Evolutionary conservation across 2,113 vertebrate genomes (phyloP), one percentile per base, ranked within the genome.

Genomic region (Saccopteryx bilineata): DNA sequence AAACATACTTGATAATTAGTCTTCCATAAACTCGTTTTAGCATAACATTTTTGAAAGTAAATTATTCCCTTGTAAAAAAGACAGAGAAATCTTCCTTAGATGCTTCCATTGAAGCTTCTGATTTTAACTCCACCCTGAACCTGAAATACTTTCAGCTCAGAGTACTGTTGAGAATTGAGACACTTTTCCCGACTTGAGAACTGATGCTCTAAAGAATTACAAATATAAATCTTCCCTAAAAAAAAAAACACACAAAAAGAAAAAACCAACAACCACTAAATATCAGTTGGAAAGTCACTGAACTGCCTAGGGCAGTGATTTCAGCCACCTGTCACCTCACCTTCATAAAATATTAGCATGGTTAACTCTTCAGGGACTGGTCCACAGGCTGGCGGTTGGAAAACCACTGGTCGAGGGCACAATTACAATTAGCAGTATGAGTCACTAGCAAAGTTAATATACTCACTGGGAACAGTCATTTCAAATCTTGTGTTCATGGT

Each of bases 121-220:
- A 75, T 58, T 69, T 94, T 88, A 72, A 69, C 60, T 84, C 60
- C 11, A 87, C 6, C 39, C 48, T 65, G 39, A 89, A 89, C 11
- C 17, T 54, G 60, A 86, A 82, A 84, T 50, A 89, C 8, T 69
- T 94, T 83, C 48, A 81, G 60, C 71, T 10, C 58, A 66, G 17
- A 84, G 24, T 56, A 71, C 15, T 5, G 69, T 80, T 9, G 39
- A 90, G 28, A 90, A 76, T n/a, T 18, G 56, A 89, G 82, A 68
- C 3, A 28, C n/a, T 10, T 14, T 33, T 26, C 17, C 7, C 19
- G 69, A 79, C 12, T 58, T 21, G 26, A 94, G 69, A 95, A 90
- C 96, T 80, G 31, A 69, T 24, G 14, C 50, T 65, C 21, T 90
- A 61, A 17, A 85, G 50, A 96, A 94, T 65, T 68, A 65, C 63